These are phyloP conservation scores for Cuniculus paca DNA, from an alignment of 2,797 vertebrate genomes.

Conservation along the genomic window DNA sequence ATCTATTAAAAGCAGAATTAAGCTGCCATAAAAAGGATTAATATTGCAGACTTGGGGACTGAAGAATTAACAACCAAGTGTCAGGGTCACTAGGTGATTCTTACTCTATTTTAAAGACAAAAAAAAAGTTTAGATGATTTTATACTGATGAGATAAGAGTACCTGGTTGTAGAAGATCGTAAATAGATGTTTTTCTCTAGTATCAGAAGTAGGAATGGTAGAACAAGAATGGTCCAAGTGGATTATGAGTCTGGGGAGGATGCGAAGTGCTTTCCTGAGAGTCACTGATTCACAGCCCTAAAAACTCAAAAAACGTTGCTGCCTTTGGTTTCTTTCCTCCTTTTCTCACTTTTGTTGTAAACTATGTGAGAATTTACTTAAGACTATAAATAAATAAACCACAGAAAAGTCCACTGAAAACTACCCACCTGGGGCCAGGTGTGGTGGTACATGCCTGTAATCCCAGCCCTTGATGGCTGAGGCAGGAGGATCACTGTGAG, in stretches of 20 bases:
- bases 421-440: neutral
- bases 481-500: neutral
- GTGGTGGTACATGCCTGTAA: neutral
- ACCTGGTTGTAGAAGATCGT: neutral
- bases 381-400: neutral
- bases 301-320: neutral
- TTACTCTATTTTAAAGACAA: neutral
- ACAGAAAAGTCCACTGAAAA: neutral
- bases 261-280: neutral
- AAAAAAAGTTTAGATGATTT: neutral
- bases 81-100: neutral
- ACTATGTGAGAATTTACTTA: neutral
- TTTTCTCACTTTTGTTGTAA: neutral
- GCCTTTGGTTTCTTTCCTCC: neutral
- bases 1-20: neutral
- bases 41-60: neutral
- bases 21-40: neutral
- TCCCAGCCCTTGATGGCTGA: neutral
- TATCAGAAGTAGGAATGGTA: neutral
- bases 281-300: neutral
- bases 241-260: neutral
- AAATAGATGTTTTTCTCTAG: neutral
- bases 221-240: neutral
- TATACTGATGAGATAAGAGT: neutral
- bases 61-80: neutral